Conservation (phyloP, 1,140 invertebrate genomes). For the Ectropis grisescens region DNA sequence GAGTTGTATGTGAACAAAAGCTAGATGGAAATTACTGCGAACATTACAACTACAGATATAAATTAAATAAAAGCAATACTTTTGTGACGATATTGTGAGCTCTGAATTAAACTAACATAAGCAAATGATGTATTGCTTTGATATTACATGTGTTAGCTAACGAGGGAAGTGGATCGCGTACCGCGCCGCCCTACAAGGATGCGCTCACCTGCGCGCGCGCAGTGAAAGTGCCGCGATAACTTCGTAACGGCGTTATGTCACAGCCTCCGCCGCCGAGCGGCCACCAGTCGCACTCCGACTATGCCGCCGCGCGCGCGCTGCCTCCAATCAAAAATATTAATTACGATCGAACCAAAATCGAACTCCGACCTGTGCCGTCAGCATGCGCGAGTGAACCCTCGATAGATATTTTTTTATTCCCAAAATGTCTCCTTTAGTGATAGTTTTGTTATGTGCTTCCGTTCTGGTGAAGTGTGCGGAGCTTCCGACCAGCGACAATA, state of each 20-base stretch:
- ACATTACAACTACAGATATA: too few species aligned
- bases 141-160: too few species aligned
- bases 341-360: background rate
- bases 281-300: conserved; percentile 39
- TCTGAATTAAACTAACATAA: too few species aligned
- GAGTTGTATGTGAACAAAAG: too few species aligned
- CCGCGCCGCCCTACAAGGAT: conserved; percentile 46
- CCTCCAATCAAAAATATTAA: conserved; percentile 1
- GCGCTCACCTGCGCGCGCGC: conserved; percentile 23
- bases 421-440: conserved; percentile 44
- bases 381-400: conserved; percentile 37
- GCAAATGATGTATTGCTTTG: too few species aligned
- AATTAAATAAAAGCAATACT: too few species aligned
- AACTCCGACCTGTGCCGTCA: conserved; percentile 18
- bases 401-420: too few species aligned
- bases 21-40: too few species aligned
- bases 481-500: conserved; percentile 16
- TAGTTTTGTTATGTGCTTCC: conserved; percentile 34
- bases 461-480: conserved; percentile 30
- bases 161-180: conserved; percentile 7
- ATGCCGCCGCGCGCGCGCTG: conserved; percentile 49
- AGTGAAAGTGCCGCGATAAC: conserved; percentile 49
- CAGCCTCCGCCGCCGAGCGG: conserved; percentile 13
- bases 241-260: conserved; percentile 54
- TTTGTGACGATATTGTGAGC: too few species aligned